Evolutionary conservation across 2,797 vertebrate genomes (phyloP), one percentile per base, ranked within the genome.

Genomic region (Rhinogobio ventralis): DNA sequence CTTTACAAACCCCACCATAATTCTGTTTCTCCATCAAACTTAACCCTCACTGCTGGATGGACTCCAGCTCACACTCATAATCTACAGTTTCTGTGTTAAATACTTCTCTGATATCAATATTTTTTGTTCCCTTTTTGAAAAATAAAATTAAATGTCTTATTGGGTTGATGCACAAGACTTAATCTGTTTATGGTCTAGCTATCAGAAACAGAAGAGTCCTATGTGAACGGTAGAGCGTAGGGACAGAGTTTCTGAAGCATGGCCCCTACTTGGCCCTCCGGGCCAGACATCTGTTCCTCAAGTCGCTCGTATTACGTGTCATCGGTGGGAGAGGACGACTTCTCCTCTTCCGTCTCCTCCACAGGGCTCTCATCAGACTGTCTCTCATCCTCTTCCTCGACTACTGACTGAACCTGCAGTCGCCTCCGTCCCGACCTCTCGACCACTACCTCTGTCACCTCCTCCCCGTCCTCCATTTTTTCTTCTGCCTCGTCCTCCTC

Each of bases 1-100:
- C 91, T 87, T 82, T 89, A 89, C 83, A 90, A 84, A 88, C 87
- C 91, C 89, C 76, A 74, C 86, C 86, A 60, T 89, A 92, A 86
- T 90, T 90, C 86, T 86, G 79, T 90, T 79, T 74, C 83, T 88
- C 89, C 90, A 81, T 90, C 89, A 88, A 91, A 88, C 79, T 85
- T 88, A 88, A 84, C 87, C 89, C 89, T 92, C 90, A 90, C 87
- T 86, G 89, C 90, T 86, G 79, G 79, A 91, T 90, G 87, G 89
- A 91, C 90, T 91, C 79, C 74, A 88, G 88, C 89, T 86, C 86
- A 86, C 91, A 85, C 90, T 93, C 89, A 88, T 91, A 93, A 92
- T 97, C 97, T 97, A 97, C 97, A 97, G 97, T 96, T 96, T 95
- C 94, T 96, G 96, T 96, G 96, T 97, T 94, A 93, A 92, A 92